A percentile compares a stretch with the other conserved stretches of the same genome.
Evolutionary conservation across 1,140 invertebrate genomes (phyloP).

Genomic region (Gonatopus flavifemur): DNA sequence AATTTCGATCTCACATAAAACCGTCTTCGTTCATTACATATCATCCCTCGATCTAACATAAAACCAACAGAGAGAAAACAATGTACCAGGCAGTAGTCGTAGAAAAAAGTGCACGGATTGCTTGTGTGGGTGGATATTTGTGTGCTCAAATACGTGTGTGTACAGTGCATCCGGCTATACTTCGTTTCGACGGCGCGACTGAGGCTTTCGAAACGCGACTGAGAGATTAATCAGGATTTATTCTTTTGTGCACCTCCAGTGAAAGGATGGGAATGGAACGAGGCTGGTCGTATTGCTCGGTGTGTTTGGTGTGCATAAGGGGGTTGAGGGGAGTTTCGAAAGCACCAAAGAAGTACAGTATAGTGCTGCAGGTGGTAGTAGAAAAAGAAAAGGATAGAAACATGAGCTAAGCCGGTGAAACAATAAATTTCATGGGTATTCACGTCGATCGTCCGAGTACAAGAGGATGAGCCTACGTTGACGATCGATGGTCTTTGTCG

Average conservation of each 20-base stretch:
- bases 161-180: slow-evolving; percentile 7
- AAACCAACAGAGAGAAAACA: too few species aligned
- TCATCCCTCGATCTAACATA: too few species aligned
- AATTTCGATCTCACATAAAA: too few species aligned
- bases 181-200: slow-evolving; percentile 15
- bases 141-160: too few species aligned
- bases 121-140: too few species aligned
- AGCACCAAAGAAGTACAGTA: too few species aligned
- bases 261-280: too few species aligned
- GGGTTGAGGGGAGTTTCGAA: neutral
- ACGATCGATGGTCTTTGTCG: slow-evolving; percentile 51
- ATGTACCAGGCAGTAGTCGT: too few species aligned
- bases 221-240: slow-evolving; percentile 58
- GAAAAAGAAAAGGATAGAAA: slow-evolving; percentile 13
- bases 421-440: slow-evolving; percentile 55
- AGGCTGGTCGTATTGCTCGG: too few species aligned
- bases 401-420: slow-evolving; percentile 51
- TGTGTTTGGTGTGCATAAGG: neutral
- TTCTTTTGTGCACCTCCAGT: slow-evolving; percentile 56
- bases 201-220: slow-evolving; percentile 42
- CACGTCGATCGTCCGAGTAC: slow-evolving; percentile 47
- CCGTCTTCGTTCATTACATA: too few species aligned
- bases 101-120: too few species aligned
- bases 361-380: neutral
- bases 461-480: slow-evolving; percentile 44